Evolutionary conservation across 2,888 invertebrate genomes (phyloP).

Genomic region (Sarcophaga rosellei): DNA sequence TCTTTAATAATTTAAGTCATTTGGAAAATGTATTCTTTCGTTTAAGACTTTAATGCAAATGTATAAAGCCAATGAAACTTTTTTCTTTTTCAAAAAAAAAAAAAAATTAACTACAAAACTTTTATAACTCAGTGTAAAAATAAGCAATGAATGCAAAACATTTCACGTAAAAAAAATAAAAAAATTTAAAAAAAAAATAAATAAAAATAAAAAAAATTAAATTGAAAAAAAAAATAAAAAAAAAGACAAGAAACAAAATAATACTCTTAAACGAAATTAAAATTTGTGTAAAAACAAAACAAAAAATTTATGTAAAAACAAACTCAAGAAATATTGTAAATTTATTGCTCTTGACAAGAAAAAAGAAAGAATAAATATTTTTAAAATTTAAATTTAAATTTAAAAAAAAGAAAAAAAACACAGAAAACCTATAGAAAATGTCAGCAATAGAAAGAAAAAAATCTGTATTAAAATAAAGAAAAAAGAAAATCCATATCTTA

Average conservation of each 20-base stretch:
- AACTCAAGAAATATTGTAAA: not conserved
- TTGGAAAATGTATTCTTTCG: too few relatives aligned
- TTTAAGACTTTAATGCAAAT: too few relatives aligned
- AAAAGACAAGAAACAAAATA: not conserved
- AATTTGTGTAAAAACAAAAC: not conserved
- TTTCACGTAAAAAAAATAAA: too few relatives aligned
- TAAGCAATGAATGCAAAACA: constrained; percentile 2
- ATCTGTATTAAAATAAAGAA: constrained; percentile 23
- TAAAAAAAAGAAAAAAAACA: not conserved
- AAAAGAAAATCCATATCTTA: constrained; percentile 45
- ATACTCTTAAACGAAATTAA: not conserved
- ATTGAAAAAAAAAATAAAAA: not conserved
- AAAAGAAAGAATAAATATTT: not conserved
- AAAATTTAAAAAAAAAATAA: too few relatives aligned
- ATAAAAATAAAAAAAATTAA: too few relatives aligned
- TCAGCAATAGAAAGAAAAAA: constrained; percentile 37
- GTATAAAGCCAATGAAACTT: too few relatives aligned
- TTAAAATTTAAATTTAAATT: not conserved
- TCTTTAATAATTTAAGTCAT: too few relatives aligned
- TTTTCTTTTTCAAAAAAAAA: not conserved
- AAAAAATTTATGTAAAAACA: too few relatives aligned
- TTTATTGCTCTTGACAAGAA: not conserved
- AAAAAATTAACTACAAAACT: not conserved
- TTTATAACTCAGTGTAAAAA: constrained; percentile 24
- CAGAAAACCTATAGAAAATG: constrained; percentile 18